Percentiles rank a stretch among this genome's conserved stretches.
Evolutionary conservation across 2,888 invertebrate species (phyloP).

Genomic region (Drosophila koepferae): DNA sequence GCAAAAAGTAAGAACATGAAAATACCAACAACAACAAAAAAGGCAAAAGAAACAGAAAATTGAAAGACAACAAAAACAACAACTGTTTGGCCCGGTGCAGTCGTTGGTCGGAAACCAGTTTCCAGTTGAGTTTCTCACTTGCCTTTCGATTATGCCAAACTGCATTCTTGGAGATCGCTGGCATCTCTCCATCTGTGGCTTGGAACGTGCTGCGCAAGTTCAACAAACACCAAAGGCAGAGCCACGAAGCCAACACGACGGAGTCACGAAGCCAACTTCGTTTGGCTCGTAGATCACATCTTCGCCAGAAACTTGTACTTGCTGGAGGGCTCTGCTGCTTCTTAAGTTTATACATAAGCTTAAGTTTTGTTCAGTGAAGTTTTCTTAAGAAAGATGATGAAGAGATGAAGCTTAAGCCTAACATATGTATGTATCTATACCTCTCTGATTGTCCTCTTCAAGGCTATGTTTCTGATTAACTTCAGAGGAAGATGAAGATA

Average conservation of each 20-base stretch:
- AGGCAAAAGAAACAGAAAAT: conserved; percentile 5
- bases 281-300: conserved; percentile 17
- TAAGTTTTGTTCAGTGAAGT: background rate
- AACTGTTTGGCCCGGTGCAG: conserved; percentile 32
- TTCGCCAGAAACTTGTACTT: conserved; percentile 31
- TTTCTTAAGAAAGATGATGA: background rate
- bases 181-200: conserved; percentile 42
- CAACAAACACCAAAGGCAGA: conserved; percentile 42
- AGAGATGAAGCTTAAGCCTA: background rate
- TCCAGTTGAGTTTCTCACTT: conserved; percentile 66
- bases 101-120: conserved; percentile 45
- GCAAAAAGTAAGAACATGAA: conserved; percentile 73
- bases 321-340: background rate
- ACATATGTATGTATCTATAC: background rate
- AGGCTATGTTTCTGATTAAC: background rate
- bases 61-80: conserved; percentile 11
- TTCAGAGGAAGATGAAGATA: background rate
- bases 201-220: conserved; percentile 42
- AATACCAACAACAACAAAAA: conserved; percentile 11
- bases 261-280: conserved; percentile 30
- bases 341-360: background rate
- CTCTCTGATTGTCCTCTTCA: background rate
- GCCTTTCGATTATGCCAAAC: conserved; percentile 80
- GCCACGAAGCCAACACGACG: conserved; percentile 16
- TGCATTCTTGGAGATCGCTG: conserved; percentile 68